Evolutionary conservation across 2,113 vertebrate species (phyloP), one percentile per base, ranked within the genome.

Genomic region (Hippoglossus stenolepis): DNA sequence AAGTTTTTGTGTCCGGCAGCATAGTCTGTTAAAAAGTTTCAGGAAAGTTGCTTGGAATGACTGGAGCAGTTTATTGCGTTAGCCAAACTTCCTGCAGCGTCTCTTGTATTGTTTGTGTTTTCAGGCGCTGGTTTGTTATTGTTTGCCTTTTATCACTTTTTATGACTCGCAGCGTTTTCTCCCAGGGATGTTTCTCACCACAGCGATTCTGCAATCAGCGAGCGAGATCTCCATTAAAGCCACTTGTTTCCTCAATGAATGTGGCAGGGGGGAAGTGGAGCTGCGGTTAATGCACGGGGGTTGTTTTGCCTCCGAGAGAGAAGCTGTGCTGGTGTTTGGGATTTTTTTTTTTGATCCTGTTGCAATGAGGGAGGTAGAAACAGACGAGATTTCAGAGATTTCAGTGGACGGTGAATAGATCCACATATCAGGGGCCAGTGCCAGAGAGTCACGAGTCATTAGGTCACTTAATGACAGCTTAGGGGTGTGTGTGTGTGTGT

Each of bases 221-320:
- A 85, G 73, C 67, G 47, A 81, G 68, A 93, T 93, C 91, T 90
- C 74, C 79, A 90, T 87, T 89, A 89, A 86, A 87, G 28, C 43
- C 64, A 75, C 82, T 88, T 79, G 82, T 89, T 92, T 93, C 91
- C 82, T 86, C 61, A 58, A 74, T 84, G 78, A 85, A 79, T 68
- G 73, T 62, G 70, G 78, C 57, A 53, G 63, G 80, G 28, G 5
- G 85, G 85, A 88, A 90, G 85, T 87, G 63, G 80, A 88, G 88
- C 81, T 75, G 84, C 59, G 69, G 78, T 85, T 87, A 80, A 90
- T 88, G 87, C 81, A 83, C 72, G 3, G 31, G 31, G 15, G 40
- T 71, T 79, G 77, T 79, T 88, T 69, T 83, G 74, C 80, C 82
- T 77, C 59, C 87, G 73, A 78, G 40, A 75, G 23, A 65, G 0